Evolutionary conservation across 2,888 invertebrate species (phyloP).

Genomic region (Pristionchus exspectatus): DNA sequence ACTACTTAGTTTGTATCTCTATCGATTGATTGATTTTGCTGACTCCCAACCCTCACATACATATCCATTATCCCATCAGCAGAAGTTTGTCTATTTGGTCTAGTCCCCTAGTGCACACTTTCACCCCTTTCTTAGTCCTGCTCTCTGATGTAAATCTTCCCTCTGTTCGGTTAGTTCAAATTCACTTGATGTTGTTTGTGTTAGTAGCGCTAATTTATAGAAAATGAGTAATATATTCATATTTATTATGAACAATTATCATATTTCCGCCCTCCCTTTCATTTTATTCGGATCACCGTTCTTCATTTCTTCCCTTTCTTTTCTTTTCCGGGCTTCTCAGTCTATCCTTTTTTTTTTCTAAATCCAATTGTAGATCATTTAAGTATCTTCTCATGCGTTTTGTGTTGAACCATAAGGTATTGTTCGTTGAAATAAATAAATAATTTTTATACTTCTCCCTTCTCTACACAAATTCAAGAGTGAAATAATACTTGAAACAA

Average conservation of each 20-base stretch:
- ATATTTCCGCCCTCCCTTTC: conserved; percentile 30
- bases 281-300: background rate
- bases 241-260: conserved; percentile 36
- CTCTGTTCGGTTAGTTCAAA: conserved; percentile 34
- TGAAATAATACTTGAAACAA: no score
- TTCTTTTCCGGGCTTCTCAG: conserved; percentile 40
- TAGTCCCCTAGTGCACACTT: background rate
- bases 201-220: conserved; percentile 41
- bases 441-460: background rate
- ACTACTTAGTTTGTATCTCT: background rate
- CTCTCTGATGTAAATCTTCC: conserved; percentile 24
- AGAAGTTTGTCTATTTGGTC: background rate
- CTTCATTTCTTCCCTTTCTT: background rate
- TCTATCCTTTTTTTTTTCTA: conserved; percentile 1
- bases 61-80: conserved; percentile 1
- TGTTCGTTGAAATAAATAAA: conserved; percentile 18
- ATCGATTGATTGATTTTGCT: conserved; percentile 29
- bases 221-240: conserved; percentile 21
- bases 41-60: background rate
- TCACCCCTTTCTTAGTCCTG: background rate
- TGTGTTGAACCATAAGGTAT: background rate
- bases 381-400: background rate
- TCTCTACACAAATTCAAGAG: no score
- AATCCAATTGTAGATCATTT: background rate
- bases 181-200: conserved; percentile 46